phyloP scores from a whole-genome alignment of 1,140 invertebrate species.

The Drosophila arawakana region DNA sequence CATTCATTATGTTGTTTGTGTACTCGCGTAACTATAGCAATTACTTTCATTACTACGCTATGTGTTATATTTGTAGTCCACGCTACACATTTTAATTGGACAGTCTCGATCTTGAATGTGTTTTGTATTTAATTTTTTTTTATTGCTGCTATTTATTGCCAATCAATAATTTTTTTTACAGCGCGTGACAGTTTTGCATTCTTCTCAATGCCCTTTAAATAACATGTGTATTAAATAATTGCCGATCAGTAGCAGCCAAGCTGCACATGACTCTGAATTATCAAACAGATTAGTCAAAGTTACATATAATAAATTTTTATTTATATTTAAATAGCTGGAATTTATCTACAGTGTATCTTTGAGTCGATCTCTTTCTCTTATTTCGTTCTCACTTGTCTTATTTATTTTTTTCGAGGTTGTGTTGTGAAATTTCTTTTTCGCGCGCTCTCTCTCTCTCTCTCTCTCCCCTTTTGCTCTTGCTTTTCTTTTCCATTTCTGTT shows the following conservation, averaged over 20 bases:
- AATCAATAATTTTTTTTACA: constrained; percentile 31
- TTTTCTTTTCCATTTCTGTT: constrained; percentile 32
- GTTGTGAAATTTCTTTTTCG: constrained; percentile 41
- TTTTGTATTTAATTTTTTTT: constrained; percentile 17
- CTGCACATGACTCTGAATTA: neutral
- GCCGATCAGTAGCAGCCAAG: neutral
- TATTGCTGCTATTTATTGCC: constrained; percentile 22
- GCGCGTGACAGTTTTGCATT: constrained; percentile 40
- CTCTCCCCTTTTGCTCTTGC: neutral
- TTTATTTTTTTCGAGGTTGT: constrained; percentile 24
- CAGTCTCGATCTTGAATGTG: constrained; percentile 20
- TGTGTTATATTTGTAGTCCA: neutral
- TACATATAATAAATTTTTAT: neutral
- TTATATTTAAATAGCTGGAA: neutral
- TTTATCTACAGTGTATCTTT: constrained; percentile 3
- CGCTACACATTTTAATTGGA: constrained; percentile 42
- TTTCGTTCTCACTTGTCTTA: constrained; percentile 16
- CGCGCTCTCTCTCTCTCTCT: too few relatives aligned
- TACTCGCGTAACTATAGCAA: constrained; percentile 18
- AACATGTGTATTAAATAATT: neutral
- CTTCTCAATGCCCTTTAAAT: constrained; percentile 11
- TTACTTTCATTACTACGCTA: constrained; percentile 34
- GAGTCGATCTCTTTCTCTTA: neutral
- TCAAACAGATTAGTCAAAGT: neutral
- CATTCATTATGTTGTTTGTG: constrained; percentile 14